Percentiles rank a stretch among this genome's conserved stretches.
phyloP scores from a whole-genome alignment of 2,113 vertebrate genomes.

The Scophthalmus maximus region DNA sequence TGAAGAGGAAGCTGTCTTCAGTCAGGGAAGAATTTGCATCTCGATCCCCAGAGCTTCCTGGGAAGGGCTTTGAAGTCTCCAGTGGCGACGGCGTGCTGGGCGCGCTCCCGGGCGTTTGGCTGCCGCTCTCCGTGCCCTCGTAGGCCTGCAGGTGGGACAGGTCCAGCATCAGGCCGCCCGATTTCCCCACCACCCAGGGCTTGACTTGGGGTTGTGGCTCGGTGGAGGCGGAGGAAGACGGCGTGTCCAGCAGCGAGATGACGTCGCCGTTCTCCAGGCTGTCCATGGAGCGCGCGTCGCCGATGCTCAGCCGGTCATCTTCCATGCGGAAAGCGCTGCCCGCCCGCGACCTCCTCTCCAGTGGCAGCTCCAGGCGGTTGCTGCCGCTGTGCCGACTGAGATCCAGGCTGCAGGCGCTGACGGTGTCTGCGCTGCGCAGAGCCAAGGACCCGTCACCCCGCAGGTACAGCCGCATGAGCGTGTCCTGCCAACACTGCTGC shows the following conservation, averaged over 20 bases:
- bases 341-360: conserved; percentile 69
- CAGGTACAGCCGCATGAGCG: conserved; percentile 88
- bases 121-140: conserved; percentile 85
- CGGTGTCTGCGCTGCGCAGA: conserved; percentile 57
- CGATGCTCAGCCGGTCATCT: conserved; percentile 83
- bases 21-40: conserved; percentile 77
- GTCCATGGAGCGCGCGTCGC: conserved; percentile 86
- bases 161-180: conserved; percentile 88
- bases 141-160: conserved; percentile 87
- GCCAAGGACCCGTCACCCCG: conserved; percentile 78
- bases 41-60: conserved; percentile 77
- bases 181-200: conserved; percentile 84
- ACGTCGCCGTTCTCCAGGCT: conserved; percentile 85
- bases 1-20: conserved; percentile 81
- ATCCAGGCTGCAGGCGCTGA: conserved; percentile 82
- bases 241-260: conserved; percentile 83
- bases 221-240: conserved; percentile 67
- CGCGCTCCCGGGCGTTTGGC: conserved; percentile 89
- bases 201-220: conserved; percentile 79
- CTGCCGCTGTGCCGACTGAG: conserved; percentile 49
- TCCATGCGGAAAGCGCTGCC: conserved; percentile 72
- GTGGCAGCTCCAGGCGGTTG: conserved; percentile 73
- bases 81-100: conserved; percentile 93
- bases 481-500: conserved; percentile 97
- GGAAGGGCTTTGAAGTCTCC: conserved; percentile 88